These are phyloP conservation scores for Amblyraja radiata DNA, from an alignment of 2,797 vertebrate genomes.

Conservation along the genomic window DNA sequence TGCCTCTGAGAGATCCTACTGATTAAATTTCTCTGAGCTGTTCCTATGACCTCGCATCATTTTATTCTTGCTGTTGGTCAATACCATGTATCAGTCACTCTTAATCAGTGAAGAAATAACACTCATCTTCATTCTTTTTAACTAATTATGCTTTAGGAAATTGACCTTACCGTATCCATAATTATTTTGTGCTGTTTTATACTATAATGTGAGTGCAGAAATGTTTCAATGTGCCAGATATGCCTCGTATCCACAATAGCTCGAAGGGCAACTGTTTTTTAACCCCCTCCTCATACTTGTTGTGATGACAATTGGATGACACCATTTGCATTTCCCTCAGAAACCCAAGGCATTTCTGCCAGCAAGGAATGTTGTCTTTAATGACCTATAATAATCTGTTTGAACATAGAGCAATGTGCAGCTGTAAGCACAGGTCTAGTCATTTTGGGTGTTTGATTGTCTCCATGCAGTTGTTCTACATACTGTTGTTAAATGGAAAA, in stretches of 20 bases:
- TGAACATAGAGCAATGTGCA: background rate
- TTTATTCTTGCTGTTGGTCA: conserved; percentile 31
- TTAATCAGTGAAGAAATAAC: background rate
- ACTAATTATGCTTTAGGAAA: conserved; percentile 14
- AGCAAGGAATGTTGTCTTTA: background rate
- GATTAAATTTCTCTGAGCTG: background rate
- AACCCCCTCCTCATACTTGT: background rate
- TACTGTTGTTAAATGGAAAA: background rate
- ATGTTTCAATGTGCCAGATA: background rate
- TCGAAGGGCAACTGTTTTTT: background rate
- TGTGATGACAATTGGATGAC: background rate
- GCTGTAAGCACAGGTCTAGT: background rate
- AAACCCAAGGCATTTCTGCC: background rate
- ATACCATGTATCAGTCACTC: background rate
- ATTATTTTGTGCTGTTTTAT: conserved; percentile 13
- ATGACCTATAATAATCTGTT: background rate
- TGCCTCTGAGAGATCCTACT: background rate
- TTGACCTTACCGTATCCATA: background rate
- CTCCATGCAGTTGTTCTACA: background rate
- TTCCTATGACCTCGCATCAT: background rate
- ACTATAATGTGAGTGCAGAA: background rate
- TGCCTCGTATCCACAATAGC: conserved; percentile 17
- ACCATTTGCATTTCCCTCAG: background rate
- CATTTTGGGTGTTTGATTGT: background rate
- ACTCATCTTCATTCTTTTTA: conserved; percentile 22